Percentiles rank a stretch among this genome's conserved stretches.
These are phyloP conservation scores for Chrysolina oricalcia DNA, from an alignment of 2,888 invertebrate species.

Conservation along the genomic window DNA sequence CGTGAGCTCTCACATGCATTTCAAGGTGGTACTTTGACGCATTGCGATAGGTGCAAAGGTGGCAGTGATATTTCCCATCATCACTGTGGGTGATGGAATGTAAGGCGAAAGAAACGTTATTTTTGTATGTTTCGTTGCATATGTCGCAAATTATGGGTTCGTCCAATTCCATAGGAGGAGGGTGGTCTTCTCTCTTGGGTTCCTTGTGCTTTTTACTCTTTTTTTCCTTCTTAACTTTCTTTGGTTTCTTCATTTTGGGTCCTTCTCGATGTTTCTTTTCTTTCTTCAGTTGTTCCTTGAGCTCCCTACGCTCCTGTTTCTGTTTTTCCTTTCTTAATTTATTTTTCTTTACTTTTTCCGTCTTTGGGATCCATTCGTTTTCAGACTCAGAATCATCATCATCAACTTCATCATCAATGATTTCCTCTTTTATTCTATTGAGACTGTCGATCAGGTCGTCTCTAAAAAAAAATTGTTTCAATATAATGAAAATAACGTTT, in stretches of 20 bases:
- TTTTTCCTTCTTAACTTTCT: conserved; percentile 41
- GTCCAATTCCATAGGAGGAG: conserved; percentile 57
- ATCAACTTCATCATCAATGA: conserved; percentile 24
- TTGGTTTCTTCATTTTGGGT: conserved; percentile 40
- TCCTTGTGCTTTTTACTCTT: conserved; percentile 48
- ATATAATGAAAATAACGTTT: conserved; percentile 3
- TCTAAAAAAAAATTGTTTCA: conserved; percentile 38
- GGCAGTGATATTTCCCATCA: conserved; percentile 64
- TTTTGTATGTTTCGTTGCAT: conserved; percentile 74
- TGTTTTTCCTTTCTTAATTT: conserved; percentile 43
- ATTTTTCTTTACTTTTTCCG: conserved; percentile 49
- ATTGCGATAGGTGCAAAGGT: conserved; percentile 65
- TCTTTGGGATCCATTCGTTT: conserved; percentile 48
- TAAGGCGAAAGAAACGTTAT: conserved; percentile 63
- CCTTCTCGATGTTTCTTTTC: conserved; percentile 34
- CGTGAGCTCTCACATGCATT: conserved; percentile 71
- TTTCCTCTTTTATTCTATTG: conserved; percentile 32
- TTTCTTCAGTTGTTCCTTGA: conserved; percentile 39
- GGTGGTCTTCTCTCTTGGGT: conserved; percentile 51
- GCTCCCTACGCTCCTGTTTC: conserved; percentile 32
- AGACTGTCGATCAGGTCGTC: not conserved
- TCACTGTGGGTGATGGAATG: conserved; percentile 64
- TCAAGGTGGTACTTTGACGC: conserved; percentile 66
- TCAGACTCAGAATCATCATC: conserved; percentile 49
- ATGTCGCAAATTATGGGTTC: conserved; percentile 73